Evolutionary conservation across 2,888 invertebrate genomes (phyloP).

Genomic region (Philereme vetulata): DNA sequence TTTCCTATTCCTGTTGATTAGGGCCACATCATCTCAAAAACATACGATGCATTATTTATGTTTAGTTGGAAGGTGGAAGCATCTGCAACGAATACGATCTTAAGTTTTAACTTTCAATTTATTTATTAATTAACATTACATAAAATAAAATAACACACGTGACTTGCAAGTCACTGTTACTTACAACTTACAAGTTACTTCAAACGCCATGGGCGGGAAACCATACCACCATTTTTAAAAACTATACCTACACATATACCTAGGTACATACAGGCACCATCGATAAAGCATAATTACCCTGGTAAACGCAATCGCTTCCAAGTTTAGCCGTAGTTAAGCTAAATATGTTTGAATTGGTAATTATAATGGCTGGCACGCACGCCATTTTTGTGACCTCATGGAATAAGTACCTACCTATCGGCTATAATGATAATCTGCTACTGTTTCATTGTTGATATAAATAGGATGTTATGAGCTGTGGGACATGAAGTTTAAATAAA

Average conservation of each 20-base stretch:
- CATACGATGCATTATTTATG: too few species aligned
- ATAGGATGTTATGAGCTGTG: constrained; percentile 19
- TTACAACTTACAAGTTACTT: too few species aligned
- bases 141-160: too few species aligned
- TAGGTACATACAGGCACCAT: constrained; percentile 8
- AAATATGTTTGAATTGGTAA: constrained; percentile 79
- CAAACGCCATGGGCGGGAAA: constrained; percentile 21
- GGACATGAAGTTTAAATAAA: constrained; percentile 15
- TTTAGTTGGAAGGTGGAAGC: too few species aligned
- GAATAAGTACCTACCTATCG: constrained; percentile 30
- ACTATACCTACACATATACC: not conserved
- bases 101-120: too few species aligned
- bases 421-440: constrained; percentile 41
- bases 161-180: not conserved
- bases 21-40: too few species aligned
- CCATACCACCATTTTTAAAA: constrained; percentile 32
- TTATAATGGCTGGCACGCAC: constrained; percentile 64
- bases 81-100: too few species aligned
- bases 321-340: constrained; percentile 70
- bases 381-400: constrained; percentile 48
- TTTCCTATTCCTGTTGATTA: too few species aligned
- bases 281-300: constrained; percentile 54
- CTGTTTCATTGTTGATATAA: constrained; percentile 43
- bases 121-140: too few species aligned
- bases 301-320: constrained; percentile 61